Conservation (phyloP, 1,140 invertebrate species). For the Drosophila punjabiensis region DNA sequence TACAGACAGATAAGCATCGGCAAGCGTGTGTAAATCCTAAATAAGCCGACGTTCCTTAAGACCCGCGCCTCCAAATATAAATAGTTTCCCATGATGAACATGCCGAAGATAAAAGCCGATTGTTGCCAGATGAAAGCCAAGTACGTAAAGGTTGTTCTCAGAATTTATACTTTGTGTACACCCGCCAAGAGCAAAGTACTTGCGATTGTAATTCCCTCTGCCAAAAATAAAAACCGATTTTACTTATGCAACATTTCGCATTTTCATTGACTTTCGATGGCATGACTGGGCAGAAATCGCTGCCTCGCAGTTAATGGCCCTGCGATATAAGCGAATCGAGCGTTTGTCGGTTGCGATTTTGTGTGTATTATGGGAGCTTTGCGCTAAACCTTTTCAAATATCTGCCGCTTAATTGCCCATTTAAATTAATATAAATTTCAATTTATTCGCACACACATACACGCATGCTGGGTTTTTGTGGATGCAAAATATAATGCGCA, state of each 20-base stretch:
- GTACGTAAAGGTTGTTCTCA: conserved; percentile 37
- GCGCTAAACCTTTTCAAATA: conserved; percentile 66
- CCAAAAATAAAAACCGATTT: conserved; percentile 23
- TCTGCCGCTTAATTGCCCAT: conserved; percentile 74
- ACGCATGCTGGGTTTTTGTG: conserved; percentile 25
- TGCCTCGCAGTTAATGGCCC: conserved; percentile 42
- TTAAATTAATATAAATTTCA: conserved; percentile 83
- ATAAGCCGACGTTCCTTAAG: conserved; percentile 18
- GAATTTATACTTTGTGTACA: conserved; percentile 22
- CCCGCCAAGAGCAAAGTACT: background rate
- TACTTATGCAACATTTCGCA: conserved; percentile 39
- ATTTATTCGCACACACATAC: conserved; percentile 52
- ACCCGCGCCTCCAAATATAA: conserved; percentile 11
- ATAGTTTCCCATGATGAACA: conserved; percentile 42
- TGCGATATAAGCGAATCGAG: conserved; percentile 20
- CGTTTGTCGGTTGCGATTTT: conserved; percentile 31
- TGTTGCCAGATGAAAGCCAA: conserved; percentile 41
- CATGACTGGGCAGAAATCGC: conserved; percentile 55
- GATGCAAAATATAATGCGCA: conserved; percentile 71
- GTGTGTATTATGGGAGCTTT: conserved; percentile 43
- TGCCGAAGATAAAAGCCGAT: conserved; percentile 34
- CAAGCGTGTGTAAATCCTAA: conserved; percentile 31
- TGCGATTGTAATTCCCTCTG: conserved; percentile 15
- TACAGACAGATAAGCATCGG: conserved; percentile 23
- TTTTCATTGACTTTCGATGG: conserved; percentile 63